phyloP scores from a whole-genome alignment of 1,140 invertebrate genomes.

The Bombus turneri region DNA sequence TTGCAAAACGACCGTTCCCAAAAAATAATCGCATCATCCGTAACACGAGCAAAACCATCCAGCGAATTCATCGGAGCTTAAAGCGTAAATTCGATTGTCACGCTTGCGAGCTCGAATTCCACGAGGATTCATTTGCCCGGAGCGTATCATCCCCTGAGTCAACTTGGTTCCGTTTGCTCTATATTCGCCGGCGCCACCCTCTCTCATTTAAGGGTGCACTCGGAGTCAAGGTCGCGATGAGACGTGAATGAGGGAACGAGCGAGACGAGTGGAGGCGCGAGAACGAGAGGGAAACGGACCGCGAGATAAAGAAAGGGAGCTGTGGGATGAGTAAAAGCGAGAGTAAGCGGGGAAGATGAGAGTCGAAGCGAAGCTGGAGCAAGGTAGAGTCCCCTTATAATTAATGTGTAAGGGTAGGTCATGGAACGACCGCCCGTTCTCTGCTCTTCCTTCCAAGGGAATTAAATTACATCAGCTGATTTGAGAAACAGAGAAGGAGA shows the following conservation, averaged over 20 bases:
- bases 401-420: slow-evolving; percentile 82
- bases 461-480: slow-evolving; percentile 79
- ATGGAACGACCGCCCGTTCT: slow-evolving; percentile 66
- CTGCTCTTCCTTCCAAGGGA: slow-evolving; percentile 70
- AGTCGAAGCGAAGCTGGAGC: slow-evolving; percentile 54
- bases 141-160: slow-evolving; percentile 55
- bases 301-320: slow-evolving; percentile 44
- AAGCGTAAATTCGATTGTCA: slow-evolving; percentile 29
- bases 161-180: slow-evolving; percentile 56
- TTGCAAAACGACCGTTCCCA: neutral
- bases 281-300: slow-evolving; percentile 55
- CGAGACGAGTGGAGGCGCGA: slow-evolving; percentile 43
- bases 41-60: neutral
- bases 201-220: slow-evolving; percentile 73
- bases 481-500: slow-evolving; percentile 59
- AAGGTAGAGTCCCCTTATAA: slow-evolving; percentile 79
- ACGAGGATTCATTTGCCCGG: slow-evolving; percentile 40
- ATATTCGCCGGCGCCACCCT: slow-evolving; percentile 68
- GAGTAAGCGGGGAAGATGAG: slow-evolving; percentile 52
- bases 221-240: slow-evolving; percentile 72
- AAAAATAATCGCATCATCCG: neutral
- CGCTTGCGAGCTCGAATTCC: neutral
- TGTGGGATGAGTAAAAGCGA: slow-evolving; percentile 59
- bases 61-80: neutral
- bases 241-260: slow-evolving; percentile 72